Evolutionary conservation across 2,113 vertebrate genomes (phyloP).

Genomic region (Oceanites oceanicus): DNA sequence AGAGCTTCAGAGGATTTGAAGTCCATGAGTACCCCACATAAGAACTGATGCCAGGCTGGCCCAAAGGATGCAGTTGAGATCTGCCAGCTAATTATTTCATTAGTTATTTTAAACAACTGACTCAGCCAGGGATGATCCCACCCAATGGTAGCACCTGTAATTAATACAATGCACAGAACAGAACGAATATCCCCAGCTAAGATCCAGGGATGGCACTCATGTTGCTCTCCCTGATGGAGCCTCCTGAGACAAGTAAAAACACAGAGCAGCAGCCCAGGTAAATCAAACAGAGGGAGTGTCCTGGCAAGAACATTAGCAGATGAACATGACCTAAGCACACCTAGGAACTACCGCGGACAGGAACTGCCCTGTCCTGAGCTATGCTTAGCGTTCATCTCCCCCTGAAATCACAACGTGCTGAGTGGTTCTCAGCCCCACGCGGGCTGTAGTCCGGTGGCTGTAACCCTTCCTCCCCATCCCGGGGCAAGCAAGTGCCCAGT

Average conservation of each 20-base stretch:
- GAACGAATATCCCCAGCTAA: background rate
- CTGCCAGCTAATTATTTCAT: background rate
- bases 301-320: background rate
- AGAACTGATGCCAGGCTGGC: background rate
- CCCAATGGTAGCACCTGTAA: background rate
- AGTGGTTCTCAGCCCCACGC: background rate
- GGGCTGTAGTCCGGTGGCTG: background rate
- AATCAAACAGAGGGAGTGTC: background rate
- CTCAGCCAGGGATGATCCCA: background rate
- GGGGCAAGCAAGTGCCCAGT: background rate
- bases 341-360: background rate
- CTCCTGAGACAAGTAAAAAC: background rate
- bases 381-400: background rate
- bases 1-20: background rate
- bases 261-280: background rate
- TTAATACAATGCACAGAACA: accelerated
- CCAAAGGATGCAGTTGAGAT: background rate
- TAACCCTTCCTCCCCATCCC: background rate
- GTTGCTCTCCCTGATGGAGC: background rate
- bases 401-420: background rate
- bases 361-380: background rate
- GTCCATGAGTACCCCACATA: background rate
- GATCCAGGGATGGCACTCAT: background rate
- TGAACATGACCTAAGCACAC: background rate
- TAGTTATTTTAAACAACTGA: background rate